A percentile compares a stretch with the other conserved stretches of the same genome.
Evolutionary conservation across 2,797 vertebrate genomes (phyloP).

Genomic region (Babyrousa celebensis): DNA sequence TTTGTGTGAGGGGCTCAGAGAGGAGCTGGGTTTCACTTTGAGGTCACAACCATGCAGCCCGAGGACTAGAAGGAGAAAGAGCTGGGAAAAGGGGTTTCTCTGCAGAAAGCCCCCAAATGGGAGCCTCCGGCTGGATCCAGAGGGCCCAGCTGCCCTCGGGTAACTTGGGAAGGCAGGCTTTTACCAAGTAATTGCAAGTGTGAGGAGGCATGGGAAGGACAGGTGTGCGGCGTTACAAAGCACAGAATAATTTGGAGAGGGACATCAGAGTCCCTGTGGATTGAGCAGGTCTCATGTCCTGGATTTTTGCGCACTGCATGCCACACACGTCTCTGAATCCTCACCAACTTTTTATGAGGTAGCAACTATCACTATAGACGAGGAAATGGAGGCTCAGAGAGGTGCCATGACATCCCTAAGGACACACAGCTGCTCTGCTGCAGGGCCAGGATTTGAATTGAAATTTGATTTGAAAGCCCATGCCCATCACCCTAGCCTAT

Average conservation of each 20-base stretch:
- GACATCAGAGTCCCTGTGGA: fast-evolving
- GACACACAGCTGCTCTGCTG: background rate
- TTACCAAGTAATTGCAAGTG: too few relatives aligned
- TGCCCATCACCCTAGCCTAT: background rate
- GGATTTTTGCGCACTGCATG: background rate
- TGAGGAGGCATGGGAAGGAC: background rate
- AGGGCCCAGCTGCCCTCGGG: background rate
- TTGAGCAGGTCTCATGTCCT: background rate
- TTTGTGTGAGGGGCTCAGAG: background rate
- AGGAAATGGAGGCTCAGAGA: background rate
- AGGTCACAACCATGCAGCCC: background rate
- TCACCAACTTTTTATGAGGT: background rate
- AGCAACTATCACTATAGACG: background rate
- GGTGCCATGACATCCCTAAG: background rate
- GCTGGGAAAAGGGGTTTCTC: background rate
- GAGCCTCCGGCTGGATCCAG: background rate
- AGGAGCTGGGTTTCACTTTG: background rate
- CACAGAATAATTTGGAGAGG: too few relatives aligned
- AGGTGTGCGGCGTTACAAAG: fast-evolving
- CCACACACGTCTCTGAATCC: background rate
- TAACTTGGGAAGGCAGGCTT: background rate
- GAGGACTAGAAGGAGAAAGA: background rate
- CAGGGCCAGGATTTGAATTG: background rate
- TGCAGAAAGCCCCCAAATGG: background rate
- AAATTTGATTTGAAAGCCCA: background rate